Base-by-base conservation (phyloP, 2,797 vertebrate species). In the Octomys mimax region DNA sequence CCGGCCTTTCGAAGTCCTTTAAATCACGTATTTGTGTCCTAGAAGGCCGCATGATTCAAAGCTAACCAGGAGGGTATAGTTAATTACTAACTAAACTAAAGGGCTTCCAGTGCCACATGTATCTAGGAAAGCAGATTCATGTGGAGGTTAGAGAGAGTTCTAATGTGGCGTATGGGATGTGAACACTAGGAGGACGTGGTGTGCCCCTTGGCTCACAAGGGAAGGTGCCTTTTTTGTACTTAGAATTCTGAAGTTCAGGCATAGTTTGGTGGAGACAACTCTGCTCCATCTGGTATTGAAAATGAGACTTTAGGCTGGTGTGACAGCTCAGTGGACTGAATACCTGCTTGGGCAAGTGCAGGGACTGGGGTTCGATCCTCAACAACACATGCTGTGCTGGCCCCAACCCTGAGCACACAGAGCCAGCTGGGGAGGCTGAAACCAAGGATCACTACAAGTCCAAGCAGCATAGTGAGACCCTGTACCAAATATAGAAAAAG, bases 151-250 rank as follows among this genome's bases (percentile, higher is more conserved):
- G 70, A 85, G 92, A 89, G 42, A 36, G n/a, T 73, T 83, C 36
- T 22, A 52, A 0, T 36, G 52, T 80, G 28, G 33, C 0, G 1
- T 14, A 12, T 10, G 33, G 79, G n/a, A 9, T 57, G 11, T 18
- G 14, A 86, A 61, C 21, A 21, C 14, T 0, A n/a, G n/a, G 24
- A 33, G 73, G 57, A 26, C 2, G 0, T 6, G 7, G 1, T 13
- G 4, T 52, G 26, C 9, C 21, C 24, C 10, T 2, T 81, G 61
- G 26, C 22, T 6, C 21, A 18, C 1, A 0, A 46, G 61, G 16
- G 61, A 33, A 24, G 59, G 6, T 28, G 7, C 10, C 4, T n/a
- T 18, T 78, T 79, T 26, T 68, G 79, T 71, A 31, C n/a, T 49
- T 79, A 24, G 33, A 54, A 14, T 66, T 77, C 11, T 80, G 6